Evolutionary conservation across 2,797 vertebrate species (phyloP).

Genomic region (Clarias laeviceps): DNA sequence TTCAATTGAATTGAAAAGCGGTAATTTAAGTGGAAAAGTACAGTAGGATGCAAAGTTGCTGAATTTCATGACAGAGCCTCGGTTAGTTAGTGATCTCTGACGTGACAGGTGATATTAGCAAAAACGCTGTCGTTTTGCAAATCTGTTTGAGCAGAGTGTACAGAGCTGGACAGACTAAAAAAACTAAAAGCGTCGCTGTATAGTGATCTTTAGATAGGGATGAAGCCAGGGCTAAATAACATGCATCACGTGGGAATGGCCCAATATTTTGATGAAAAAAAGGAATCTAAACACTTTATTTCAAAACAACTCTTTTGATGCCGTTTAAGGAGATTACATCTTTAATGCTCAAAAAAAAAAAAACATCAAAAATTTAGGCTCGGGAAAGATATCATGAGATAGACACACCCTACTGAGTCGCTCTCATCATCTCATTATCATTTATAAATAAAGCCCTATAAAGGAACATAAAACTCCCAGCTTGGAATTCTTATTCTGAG

Average conservation of each 20-base stretch:
- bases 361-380: not conserved
- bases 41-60: not conserved
- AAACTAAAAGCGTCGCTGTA: not conserved
- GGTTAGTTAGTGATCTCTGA: not conserved
- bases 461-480: slow-evolving; percentile 23
- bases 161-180: not conserved
- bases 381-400: not conserved
- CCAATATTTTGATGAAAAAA: not conserved
- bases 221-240: not conserved
- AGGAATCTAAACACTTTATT: not conserved
- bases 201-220: no score
- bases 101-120: not conserved
- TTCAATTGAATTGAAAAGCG: no score
- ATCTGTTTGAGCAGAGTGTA: not conserved
- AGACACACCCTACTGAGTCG: not conserved
- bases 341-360: not conserved
- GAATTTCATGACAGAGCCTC: not conserved
- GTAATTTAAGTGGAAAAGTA: not conserved
- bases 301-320: not conserved
- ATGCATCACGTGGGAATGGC: not conserved
- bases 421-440: slow-evolving; percentile 13
- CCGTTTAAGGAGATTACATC: not conserved
- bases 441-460: not conserved
- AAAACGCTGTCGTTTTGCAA: not conserved
- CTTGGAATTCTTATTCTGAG: not conserved